Evolutionary conservation across 2,113 vertebrate species (phyloP).

Genomic region (Ptilorrhoa leucosticta): DNA sequence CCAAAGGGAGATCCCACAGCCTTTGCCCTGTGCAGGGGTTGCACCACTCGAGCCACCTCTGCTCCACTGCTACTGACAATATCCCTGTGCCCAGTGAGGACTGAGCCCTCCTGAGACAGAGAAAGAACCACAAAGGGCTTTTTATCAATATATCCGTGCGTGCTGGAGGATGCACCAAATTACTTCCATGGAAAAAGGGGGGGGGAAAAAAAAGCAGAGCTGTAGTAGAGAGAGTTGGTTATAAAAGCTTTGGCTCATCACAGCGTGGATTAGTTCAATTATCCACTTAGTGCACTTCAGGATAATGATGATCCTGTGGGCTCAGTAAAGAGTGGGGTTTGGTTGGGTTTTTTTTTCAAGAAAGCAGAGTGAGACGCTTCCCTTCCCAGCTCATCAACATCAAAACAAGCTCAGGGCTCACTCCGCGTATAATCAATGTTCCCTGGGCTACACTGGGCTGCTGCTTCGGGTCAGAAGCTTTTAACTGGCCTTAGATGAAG

Average conservation of each 20-base stretch:
- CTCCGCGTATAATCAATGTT: background rate
- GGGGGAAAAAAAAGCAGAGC: background rate
- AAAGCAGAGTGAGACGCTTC: background rate
- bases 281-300: constrained; percentile 15
- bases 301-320: background rate
- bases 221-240: background rate
- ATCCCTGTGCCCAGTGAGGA: background rate
- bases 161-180: background rate
- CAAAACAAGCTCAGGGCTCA: background rate
- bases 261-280: constrained; percentile 1
- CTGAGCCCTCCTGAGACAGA: background rate
- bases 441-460: background rate
- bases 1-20: background rate
- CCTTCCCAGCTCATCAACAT: background rate
- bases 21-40: rapidly evolving
- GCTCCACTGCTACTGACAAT: background rate
- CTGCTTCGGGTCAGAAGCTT: background rate
- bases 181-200: background rate
- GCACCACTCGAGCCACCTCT: background rate
- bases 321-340: background rate
- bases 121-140: background rate
- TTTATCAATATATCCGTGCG: rapidly evolving
- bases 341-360: background rate
- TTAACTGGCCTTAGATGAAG: background rate
- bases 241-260: background rate